Percentiles rank a stretch among this genome's conserved stretches.
These are phyloP conservation scores for Vimba vimba DNA, from an alignment of 2,113 vertebrate genomes.

Conservation along the genomic window DNA sequence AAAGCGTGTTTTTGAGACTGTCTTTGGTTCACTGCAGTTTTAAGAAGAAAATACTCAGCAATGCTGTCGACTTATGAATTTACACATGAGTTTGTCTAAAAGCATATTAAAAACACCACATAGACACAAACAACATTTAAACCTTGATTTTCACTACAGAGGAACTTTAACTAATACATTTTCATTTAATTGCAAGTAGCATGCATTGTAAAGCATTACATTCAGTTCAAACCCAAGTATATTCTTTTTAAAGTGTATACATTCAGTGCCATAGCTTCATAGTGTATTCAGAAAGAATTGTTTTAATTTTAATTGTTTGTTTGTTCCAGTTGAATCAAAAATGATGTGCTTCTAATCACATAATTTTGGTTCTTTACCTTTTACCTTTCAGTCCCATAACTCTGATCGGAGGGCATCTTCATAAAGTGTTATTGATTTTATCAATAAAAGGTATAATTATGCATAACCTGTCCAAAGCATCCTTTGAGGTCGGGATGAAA, in stretches of 20 bases:
- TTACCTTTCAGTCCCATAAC: no score
- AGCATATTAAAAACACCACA: no score
- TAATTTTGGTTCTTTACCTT: no score
- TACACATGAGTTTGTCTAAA: no score
- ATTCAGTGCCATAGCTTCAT: neutral
- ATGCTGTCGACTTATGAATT: no score
- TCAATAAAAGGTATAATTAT: neutral
- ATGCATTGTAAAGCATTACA: neutral
- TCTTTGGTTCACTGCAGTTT: no score
- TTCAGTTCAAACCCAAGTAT: neutral
- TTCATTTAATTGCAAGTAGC: neutral
- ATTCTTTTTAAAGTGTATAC: neutral
- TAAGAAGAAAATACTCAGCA: no score
- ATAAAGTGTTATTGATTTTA: neutral
- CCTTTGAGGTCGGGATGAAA: constrained; percentile 72
- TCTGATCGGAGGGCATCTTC: neutral
- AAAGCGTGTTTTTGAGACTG: no score
- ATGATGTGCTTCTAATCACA: no score
- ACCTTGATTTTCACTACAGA: no score
- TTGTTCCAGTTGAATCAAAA: neutral
- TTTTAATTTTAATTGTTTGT: neutral
- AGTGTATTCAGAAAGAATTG: neutral
- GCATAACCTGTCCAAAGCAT: constrained; percentile 33
- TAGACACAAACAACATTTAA: no score
- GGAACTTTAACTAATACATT: no score